phyloP scores from a whole-genome alignment of 2,888 invertebrate genomes.

The Ichneumoninae sp. region DNA sequence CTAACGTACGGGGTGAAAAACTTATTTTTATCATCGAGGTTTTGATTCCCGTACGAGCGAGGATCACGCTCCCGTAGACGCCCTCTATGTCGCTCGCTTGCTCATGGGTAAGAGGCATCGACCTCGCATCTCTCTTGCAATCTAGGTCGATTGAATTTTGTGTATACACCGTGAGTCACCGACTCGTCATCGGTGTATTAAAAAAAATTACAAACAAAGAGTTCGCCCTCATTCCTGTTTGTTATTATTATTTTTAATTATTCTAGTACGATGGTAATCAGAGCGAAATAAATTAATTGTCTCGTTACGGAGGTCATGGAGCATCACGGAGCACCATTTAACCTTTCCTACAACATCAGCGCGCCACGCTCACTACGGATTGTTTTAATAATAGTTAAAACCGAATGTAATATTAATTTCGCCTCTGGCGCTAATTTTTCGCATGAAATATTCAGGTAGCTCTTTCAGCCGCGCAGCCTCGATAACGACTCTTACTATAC shows the following conservation, averaged over 20 bases:
- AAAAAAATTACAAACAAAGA: conserved; percentile 7
- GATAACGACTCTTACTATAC: no score
- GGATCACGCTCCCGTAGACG: conserved; percentile 9
- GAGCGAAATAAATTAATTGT: conserved; percentile 1
- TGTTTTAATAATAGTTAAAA: not conserved
- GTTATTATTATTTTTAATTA: not conserved
- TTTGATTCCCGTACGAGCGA: conserved; percentile 13
- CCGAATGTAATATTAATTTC: not conserved
- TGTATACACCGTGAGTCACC: conserved; percentile 17
- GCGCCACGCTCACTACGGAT: not conserved
- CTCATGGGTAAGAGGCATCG: conserved; percentile 50
- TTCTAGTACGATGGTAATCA: not conserved
- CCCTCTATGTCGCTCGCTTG: not conserved
- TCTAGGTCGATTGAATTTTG: conserved; percentile 59
- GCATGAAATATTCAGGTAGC: not conserved
- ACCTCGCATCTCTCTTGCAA: conserved; percentile 52
- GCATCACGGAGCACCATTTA: not conserved
- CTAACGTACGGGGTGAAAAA: conserved; percentile 35
- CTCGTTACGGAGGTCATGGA: conserved; percentile 1
- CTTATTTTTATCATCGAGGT: conserved; percentile 54
- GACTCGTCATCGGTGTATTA: conserved; percentile 12
- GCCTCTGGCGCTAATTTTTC: not conserved
- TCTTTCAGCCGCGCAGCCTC: not conserved
- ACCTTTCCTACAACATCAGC: not conserved
- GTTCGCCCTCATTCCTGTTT: not conserved